phyloP scores from a whole-genome alignment of 1,140 invertebrate species.

The Apocrypta bakeri region DNA sequence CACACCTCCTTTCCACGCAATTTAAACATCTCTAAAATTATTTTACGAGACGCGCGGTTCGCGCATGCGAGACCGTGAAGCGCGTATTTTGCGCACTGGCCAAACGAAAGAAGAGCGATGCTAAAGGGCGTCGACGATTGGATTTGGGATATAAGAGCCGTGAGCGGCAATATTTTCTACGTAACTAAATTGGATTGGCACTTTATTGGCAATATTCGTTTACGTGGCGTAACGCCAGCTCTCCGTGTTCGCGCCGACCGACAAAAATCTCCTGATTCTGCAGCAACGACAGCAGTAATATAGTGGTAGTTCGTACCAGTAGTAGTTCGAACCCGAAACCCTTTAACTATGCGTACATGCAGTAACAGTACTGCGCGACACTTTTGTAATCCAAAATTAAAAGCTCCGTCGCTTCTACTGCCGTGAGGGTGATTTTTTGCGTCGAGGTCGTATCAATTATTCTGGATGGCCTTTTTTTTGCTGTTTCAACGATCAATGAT shows the following conservation, averaged over 20 bases:
- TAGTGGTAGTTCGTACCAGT: too few species aligned
- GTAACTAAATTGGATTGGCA: slow-evolving; percentile 62
- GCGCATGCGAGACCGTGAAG: background rate
- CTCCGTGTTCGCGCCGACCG: slow-evolving; percentile 9
- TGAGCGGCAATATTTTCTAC: slow-evolving; percentile 40
- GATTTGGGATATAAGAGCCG: slow-evolving; percentile 25
- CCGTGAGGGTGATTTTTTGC: too few species aligned
- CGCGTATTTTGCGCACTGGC: background rate
- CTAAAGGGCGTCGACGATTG: slow-evolving; percentile 5
- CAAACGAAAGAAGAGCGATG: background rate
- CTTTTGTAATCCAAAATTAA: slow-evolving; percentile 13
- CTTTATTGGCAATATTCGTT: slow-evolving; percentile 64
- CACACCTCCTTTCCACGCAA: background rate
- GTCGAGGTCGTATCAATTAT: background rate
- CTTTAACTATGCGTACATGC: background rate
- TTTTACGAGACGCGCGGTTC: slow-evolving; percentile 17
- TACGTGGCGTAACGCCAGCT: slow-evolving; percentile 53
- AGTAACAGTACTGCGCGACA: background rate
- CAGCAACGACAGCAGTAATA: background rate
- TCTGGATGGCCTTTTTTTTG: background rate
- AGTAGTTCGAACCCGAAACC: slow-evolving; percentile 5
- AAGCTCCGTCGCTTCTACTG: background rate
- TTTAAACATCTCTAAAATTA: slow-evolving; percentile 37
- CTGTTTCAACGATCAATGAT: too few species aligned
- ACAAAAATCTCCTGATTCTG: slow-evolving; percentile 36